Evolutionary conservation across 2,113 vertebrate genomes (phyloP).

Genomic region (Tinamus guttatus): DNA sequence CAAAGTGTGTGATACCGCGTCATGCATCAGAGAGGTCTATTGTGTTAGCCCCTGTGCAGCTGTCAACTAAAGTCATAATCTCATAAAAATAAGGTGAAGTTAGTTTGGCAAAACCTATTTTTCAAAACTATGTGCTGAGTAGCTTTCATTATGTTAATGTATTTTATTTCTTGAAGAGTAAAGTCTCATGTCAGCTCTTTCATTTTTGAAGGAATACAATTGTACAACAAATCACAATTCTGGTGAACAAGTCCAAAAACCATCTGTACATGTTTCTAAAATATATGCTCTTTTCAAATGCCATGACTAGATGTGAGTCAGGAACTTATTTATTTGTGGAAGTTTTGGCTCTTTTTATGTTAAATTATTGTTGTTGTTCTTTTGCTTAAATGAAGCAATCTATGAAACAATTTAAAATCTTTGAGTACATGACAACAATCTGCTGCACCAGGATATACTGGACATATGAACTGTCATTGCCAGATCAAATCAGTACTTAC

Average conservation of each 20-base stretch:
- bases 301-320: not conserved
- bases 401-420: not conserved
- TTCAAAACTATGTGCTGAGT: not conserved
- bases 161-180: not conserved
- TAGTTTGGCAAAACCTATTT: not conserved
- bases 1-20: not conserved
- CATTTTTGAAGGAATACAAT: not conserved
- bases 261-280: not conserved
- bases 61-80: not conserved
- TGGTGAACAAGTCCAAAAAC: not conserved
- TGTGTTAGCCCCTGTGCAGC: not conserved
- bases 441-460: not conserved
- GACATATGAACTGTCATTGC: not conserved
- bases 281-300: not conserved
- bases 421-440: not conserved
- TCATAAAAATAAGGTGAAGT: not conserved
- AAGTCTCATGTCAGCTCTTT: not conserved
- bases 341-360: not conserved
- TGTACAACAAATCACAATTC: no score
- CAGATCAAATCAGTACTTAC: not conserved
- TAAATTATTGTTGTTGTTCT: not conserved
- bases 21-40: not conserved
- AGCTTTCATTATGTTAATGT: not conserved
- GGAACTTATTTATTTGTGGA: not conserved
- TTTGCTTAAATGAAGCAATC: not conserved